Evolutionary conservation across 2,797 vertebrate species (phyloP).

Genomic region (Chelmon rostratus): DNA sequence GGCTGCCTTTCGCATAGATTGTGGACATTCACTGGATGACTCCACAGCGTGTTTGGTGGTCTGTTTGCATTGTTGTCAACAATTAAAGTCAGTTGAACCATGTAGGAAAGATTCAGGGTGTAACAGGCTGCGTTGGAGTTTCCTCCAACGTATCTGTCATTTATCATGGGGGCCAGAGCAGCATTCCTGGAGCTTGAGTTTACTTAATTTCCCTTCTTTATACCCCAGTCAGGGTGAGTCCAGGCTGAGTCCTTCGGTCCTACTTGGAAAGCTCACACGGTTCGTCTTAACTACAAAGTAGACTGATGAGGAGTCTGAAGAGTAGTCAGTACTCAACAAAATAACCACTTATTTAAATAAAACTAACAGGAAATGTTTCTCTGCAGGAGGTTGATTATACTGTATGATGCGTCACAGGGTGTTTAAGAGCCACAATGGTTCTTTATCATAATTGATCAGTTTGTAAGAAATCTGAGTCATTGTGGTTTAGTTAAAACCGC

Average conservation of each 20-base stretch:
- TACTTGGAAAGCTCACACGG: neutral
- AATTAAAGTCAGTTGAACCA: neutral
- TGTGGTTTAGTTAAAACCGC: neutral
- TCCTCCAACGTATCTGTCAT: constrained; percentile 40
- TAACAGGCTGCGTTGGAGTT: constrained; percentile 35
- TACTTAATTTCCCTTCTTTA: constrained; percentile 44
- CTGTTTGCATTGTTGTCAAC: constrained; percentile 29
- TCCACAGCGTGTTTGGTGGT: constrained; percentile 17
- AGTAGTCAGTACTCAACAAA: neutral
- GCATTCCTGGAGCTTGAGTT: constrained; percentile 58
- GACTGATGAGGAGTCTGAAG: neutral
- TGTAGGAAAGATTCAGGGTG: constrained; percentile 35
- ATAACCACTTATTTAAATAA: neutral
- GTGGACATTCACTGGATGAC: neutral
- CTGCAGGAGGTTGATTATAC: neutral
- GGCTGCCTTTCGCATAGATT: neutral
- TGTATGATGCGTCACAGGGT: neutral
- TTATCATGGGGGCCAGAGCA: constrained; percentile 47
- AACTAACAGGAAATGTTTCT: constrained; percentile 2
- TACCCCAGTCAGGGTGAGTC: constrained; percentile 18
- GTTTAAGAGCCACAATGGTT: neutral
- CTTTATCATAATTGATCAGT: neutral
- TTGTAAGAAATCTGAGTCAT: constrained; percentile 3
- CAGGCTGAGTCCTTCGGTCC: neutral
- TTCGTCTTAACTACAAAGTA: neutral